Evolutionary conservation across 2,888 invertebrate species (phyloP).

Genomic region (Seira sanloemensis): DNA sequence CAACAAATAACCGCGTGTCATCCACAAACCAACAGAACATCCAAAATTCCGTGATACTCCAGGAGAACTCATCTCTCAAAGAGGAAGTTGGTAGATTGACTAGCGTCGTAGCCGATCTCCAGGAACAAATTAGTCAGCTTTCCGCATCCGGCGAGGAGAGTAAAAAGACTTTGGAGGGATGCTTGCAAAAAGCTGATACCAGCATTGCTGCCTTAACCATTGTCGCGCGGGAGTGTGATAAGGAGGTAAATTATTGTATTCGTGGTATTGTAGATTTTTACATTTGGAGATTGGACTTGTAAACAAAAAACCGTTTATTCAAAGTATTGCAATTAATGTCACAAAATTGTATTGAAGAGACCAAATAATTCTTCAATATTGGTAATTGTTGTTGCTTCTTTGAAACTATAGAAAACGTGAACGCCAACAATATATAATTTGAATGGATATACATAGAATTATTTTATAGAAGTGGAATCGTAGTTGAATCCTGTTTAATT

Average conservation of each 20-base stretch:
- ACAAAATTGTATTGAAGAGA: no score
- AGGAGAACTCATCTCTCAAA: constrained; percentile 62
- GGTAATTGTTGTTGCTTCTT: no score
- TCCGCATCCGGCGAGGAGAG: constrained; percentile 40
- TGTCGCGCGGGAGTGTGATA: constrained; percentile 58
- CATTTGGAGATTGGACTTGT: no score
- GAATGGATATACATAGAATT: no score
- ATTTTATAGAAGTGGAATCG: no score
- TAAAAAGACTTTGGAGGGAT: constrained; percentile 44
- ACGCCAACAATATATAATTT: no score
- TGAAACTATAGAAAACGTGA: no score
- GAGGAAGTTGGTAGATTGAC: constrained; percentile 59
- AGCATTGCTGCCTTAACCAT: constrained; percentile 47
- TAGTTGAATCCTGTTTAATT: no score
- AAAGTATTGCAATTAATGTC: no score
- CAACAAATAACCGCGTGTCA: constrained; percentile 50
- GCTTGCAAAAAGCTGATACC: constrained; percentile 49
- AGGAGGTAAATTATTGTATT: constrained; percentile 52
- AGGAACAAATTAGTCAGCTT: constrained; percentile 60
- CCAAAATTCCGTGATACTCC: constrained; percentile 54
- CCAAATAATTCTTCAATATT: no score
- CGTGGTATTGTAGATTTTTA: no score
- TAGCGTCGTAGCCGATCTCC: constrained; percentile 59
- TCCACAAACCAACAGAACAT: constrained; percentile 55
- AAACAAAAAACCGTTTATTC: no score